Base-by-base conservation (phyloP, 2,888 invertebrate species). In the Conops quadrifasciatus region DNA sequence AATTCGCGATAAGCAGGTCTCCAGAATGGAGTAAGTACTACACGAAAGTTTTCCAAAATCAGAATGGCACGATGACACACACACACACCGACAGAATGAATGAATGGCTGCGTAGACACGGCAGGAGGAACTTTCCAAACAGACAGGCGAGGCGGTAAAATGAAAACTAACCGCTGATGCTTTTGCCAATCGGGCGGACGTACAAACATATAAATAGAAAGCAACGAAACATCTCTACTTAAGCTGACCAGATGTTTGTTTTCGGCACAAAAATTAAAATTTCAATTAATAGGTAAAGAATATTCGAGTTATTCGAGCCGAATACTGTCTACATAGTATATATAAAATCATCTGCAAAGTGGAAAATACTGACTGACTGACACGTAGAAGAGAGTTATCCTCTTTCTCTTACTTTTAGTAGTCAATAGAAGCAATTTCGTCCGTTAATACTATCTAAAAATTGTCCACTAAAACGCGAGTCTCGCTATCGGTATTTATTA, bases 81-180 rank as follows among this genome's bases (percentile, higher is more conserved):
- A n/a, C n/a, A n/a, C n/a, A n/a, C n/a, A n/a, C n/a, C 24, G 16
- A 19, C 4, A 21, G 43, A 62, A 36, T 36, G 19, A 53, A 66
- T 36, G 56, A 56, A 21, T 24, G 49, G 13, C 19, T 24, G 49
- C 28, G 24, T 24, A 9, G 21, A 26, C 21, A 43, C 15, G 47
- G 63, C 73, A 68, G 56, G 59, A 70, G 68, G 77, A 72, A 84
- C 80, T 81, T 80, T 79, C 80, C 82, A 78, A 79, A 80, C 81
- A 73, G 78, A 79, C 77, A 79, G 79, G 81, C 80, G 80, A 79
- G 79, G 81, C 80, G 80, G 80, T 78, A 79, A 83, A 82, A 78
- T 80, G 78, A 78, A 79, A 82, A 84, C 84, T 71, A 58, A 68
- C 60, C 60, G 47, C 30, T 30, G 51, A 51, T 43, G 62, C 49